Percentiles rank a stretch among this genome's conserved stretches.
phyloP scores from a whole-genome alignment of 2,113 vertebrate species.

The Trematomus loennbergii region DNA sequence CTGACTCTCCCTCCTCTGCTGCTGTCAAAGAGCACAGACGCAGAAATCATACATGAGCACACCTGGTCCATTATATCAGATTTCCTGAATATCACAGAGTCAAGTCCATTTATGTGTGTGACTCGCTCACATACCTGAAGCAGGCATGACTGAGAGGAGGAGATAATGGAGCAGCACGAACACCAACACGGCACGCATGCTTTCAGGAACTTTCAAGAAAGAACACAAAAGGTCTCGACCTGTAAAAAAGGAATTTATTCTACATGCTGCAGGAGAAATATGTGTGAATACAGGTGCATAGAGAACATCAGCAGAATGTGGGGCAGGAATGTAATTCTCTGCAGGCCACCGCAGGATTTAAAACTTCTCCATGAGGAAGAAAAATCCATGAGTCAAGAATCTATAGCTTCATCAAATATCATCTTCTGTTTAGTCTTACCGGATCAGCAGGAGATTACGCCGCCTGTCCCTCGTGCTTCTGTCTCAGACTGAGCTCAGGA shows the following conservation, averaged over 20 bases:
- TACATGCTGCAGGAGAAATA: not conserved
- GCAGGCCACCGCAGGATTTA: too few relatives aligned
- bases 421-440: constrained; percentile 18
- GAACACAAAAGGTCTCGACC: not conserved
- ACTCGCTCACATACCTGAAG: constrained; percentile 38
- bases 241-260: not conserved
- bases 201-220: constrained; percentile 9
- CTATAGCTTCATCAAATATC: not conserved
- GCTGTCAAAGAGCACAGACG: constrained; percentile 17
- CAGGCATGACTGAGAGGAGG: constrained; percentile 26
- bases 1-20: constrained; percentile 35
- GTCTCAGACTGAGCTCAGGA: constrained; percentile 30
- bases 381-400: not conserved
- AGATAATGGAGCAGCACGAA: constrained; percentile 19
- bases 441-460: constrained; percentile 11
- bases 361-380: not conserved
- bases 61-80: not conserved
- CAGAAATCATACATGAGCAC: constrained; percentile 15
- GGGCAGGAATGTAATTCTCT: not conserved
- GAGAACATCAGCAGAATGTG: not conserved
- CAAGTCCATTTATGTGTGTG: not conserved
- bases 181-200: constrained; percentile 15
- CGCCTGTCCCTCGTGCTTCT: not conserved
- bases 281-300: not conserved
- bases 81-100: not conserved